Evolutionary conservation across 2,888 invertebrate species (phyloP).

Genomic region (Campopleginae sp.): DNA sequence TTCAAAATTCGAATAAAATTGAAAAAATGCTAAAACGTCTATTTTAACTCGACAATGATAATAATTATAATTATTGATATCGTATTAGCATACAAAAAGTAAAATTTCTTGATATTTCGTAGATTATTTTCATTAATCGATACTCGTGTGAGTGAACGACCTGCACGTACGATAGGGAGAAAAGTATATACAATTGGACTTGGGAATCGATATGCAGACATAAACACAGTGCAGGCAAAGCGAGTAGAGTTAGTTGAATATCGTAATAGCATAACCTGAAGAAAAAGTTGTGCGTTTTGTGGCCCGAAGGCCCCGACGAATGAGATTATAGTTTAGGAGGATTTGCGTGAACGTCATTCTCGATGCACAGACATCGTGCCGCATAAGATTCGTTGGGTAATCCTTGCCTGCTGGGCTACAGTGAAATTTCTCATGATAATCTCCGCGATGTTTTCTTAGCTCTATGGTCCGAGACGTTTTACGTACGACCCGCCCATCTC

Average conservation of each 20-base stretch:
- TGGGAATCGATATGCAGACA: slow-evolving; percentile 12
- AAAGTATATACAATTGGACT: neutral
- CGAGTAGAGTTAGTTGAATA: slow-evolving; percentile 12
- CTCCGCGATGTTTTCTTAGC: neutral
- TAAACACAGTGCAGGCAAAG: neutral
- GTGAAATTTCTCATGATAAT: slow-evolving; percentile 41
- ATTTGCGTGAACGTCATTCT: slow-evolving; percentile 16
- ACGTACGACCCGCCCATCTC: neutral
- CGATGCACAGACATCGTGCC: neutral
- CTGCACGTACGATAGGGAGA: neutral
- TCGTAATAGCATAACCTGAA: neutral
- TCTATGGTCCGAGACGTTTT: neutral
- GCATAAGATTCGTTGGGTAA: slow-evolving; percentile 22
- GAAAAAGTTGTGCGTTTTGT: slow-evolving; percentile 1
- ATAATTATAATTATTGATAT: neutral
- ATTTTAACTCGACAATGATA: neutral
- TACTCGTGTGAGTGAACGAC: neutral
- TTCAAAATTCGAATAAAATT: neutral
- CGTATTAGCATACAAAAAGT: too few species aligned
- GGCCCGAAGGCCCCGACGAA: slow-evolving; percentile 40
- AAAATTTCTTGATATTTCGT: neutral
- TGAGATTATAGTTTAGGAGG: slow-evolving; percentile 42
- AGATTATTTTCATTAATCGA: neutral
- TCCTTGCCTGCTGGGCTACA: slow-evolving; percentile 23
- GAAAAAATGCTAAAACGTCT: too few species aligned